phyloP scores from a whole-genome alignment of 2,797 vertebrate genomes.

The Glossophaga mutica region DNA sequence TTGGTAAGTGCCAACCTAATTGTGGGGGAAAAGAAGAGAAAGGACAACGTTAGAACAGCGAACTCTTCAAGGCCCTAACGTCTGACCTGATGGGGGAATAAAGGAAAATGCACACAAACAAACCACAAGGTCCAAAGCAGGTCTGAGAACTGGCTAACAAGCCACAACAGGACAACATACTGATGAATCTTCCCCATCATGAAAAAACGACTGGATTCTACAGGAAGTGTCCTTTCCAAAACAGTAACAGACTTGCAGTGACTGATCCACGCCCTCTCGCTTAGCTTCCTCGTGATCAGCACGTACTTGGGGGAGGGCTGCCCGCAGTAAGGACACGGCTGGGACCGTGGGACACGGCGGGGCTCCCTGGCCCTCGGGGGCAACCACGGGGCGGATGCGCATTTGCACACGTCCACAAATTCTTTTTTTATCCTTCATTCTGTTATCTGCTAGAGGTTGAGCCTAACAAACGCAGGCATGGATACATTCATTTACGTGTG shows the following conservation, averaged over 20 bases:
- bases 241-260: not conserved
- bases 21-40: conserved; percentile 31
- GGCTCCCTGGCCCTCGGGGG: not conserved
- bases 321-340: not conserved
- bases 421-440: not conserved
- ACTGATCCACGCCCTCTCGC: not conserved
- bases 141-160: conserved; percentile 37
- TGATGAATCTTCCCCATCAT: not conserved
- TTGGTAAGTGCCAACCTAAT: conserved; percentile 96
- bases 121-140: conserved; percentile 39
- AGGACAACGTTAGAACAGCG: conserved; percentile 39
- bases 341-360: not conserved
- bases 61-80: not conserved
- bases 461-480: not conserved
- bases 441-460: not conserved
- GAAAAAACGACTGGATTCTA: not conserved
- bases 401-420: not conserved
- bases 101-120: conserved; percentile 44
- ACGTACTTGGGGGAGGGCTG: not conserved
- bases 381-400: not conserved
- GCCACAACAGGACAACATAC: not conserved
- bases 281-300: not conserved
- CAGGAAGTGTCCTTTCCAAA: not conserved
- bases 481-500: not conserved
- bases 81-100: not conserved